Evolutionary conservation across 2,113 vertebrate species (phyloP), one percentile per base, ranked within the genome.

Genomic region (Coregonus clupeaformis): DNA sequence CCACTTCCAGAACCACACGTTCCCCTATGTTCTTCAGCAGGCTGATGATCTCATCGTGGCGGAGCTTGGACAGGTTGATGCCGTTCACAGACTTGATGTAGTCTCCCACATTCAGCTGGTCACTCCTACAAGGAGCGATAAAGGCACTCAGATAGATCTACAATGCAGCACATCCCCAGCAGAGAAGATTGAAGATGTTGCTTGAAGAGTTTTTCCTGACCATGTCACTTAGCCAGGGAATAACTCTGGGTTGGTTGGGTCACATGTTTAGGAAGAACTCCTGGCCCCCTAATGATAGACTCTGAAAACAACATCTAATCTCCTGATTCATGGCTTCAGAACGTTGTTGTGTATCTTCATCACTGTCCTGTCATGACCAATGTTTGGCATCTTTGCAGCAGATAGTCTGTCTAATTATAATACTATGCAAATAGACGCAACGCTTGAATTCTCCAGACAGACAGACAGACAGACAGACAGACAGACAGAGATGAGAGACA

Each of bases 51-150:
- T 99, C 97, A 0, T 98, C 97, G 0, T 99, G 97, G 45, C 96
- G 94, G 62, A 99, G 94, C 89, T 96, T 95, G 72, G 95, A 95
- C 89, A 99, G 85, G 89, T 95, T 97, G 85, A 99, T 98, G 84
- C 97, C 97, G 0, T 98, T 99, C 89, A 99, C 97, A 0, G 97
- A 97, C 82, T 96, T 97, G 78, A 99, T 98, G 88, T 98, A 97
- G 90, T 98, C 97, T 0, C 97, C 97, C 0, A 99, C 94, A 0
- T 96, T 97, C 84, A 99, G 92, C 90, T 98, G 95, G 88, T 98
- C 97, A 25, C 97, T 98, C 90, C 97, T 98, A 90, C 2, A 22
- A 52, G 52, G 29, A 76, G 12, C 4, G 24, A 72, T 0, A 59
- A 1, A 65, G 27, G 22, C 20, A 64, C 18, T 30, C 7, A 63